Conservation (phyloP, 2,888 invertebrate genomes). For the Drosophila infuscata region DNA sequence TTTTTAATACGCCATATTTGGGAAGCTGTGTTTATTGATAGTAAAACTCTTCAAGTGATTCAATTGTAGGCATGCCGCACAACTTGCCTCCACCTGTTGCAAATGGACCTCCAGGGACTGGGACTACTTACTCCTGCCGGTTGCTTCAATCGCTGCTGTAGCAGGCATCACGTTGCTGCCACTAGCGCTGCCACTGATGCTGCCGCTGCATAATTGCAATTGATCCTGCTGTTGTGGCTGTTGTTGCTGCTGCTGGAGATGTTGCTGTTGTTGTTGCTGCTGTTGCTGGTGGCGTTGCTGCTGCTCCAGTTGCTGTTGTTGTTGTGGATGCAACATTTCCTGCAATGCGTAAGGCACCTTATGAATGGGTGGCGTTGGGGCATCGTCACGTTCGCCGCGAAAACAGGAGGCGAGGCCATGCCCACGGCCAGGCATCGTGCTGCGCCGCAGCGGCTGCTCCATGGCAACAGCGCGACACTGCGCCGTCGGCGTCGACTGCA, state of each 20-base stretch:
- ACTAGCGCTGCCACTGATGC: conserved; percentile 38
- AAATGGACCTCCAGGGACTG: neutral
- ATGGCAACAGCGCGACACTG: conserved; percentile 23
- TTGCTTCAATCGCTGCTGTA: conserved; percentile 56
- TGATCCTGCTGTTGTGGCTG: conserved; percentile 55
- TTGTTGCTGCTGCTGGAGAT: conserved; percentile 36
- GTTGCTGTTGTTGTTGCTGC: conserved; percentile 53
- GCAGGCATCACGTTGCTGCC: conserved; percentile 30
- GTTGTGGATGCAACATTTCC: conserved; percentile 77
- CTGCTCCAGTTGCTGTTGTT: conserved; percentile 65
- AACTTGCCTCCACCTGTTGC: neutral
- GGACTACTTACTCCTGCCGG: conserved; percentile 77
- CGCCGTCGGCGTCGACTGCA: conserved; percentile 24
- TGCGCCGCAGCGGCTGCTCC: conserved; percentile 77
- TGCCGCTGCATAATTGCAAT: conserved; percentile 45
- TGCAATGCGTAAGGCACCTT: conserved; percentile 67
- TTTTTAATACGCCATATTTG: neutral
- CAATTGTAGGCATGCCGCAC: neutral
- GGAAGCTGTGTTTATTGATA: neutral
- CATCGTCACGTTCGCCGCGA: conserved; percentile 84
- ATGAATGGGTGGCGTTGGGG: conserved; percentile 72
- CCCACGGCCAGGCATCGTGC: conserved; percentile 83
- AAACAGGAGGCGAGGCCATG: conserved; percentile 84
- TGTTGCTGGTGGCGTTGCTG: conserved; percentile 75
- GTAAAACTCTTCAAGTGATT: neutral